A percentile compares a stretch with the other conserved stretches of the same genome.
Evolutionary conservation across 1,140 invertebrate species (phyloP).

Genomic region (Nasonia longicornis): DNA sequence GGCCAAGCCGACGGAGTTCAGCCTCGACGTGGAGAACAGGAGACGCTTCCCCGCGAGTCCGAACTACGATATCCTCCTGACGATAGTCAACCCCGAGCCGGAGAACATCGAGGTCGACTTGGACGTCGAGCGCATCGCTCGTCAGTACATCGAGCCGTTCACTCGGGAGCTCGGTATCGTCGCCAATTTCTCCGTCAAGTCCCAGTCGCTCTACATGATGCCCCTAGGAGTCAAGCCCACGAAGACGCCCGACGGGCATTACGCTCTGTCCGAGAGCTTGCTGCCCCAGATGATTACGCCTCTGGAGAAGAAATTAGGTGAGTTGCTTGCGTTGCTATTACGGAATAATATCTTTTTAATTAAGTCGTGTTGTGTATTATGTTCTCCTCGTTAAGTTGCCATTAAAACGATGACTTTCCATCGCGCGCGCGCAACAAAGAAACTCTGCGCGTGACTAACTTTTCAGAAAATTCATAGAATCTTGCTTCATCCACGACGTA

Average conservation of each 20-base stretch:
- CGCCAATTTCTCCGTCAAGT: constrained; percentile 84
- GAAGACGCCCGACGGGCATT: constrained; percentile 72
- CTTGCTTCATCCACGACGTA: background rate
- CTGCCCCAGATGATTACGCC: constrained; percentile 82
- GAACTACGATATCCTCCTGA: constrained; percentile 82
- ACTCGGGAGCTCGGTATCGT: constrained; percentile 75
- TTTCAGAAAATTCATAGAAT: no score
- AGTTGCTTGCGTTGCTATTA: no score
- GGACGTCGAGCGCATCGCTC: constrained; percentile 60
- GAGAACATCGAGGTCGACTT: constrained; percentile 74
- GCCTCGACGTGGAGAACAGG: constrained; percentile 64
- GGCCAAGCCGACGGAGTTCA: constrained; percentile 62
- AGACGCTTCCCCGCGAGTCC: constrained; percentile 68
- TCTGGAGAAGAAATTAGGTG: constrained; percentile 85
- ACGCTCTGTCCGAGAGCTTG: constrained; percentile 74
- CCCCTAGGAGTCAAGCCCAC: constrained; percentile 79
- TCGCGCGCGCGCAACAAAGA: no score
- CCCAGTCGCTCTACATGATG: constrained; percentile 88
- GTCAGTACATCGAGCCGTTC: constrained; percentile 78
- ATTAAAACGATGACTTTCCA: no score
- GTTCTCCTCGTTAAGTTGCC: no score
- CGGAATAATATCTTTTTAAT: background rate
- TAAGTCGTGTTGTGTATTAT: background rate
- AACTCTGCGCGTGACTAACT: no score
- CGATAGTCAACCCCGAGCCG: constrained; percentile 82